phyloP scores from a whole-genome alignment of 2,888 invertebrate species.

The Patella pellucida region DNA sequence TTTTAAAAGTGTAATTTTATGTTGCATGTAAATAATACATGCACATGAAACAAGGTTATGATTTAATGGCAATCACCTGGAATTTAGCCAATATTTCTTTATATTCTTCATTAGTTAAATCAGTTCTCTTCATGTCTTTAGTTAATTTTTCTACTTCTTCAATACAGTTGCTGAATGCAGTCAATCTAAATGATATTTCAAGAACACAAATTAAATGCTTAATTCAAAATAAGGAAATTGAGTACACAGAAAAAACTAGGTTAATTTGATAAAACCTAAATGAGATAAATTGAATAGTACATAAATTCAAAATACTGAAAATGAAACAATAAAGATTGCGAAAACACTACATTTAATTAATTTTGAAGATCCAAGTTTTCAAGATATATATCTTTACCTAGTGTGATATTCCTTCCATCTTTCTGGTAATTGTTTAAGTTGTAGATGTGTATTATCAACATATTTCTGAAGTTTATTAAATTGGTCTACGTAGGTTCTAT shows the following conservation, averaged over 20 bases:
- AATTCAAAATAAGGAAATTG: no score
- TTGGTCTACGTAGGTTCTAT: slow-evolving; percentile 80
- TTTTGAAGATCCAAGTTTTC: not conserved
- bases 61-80: slow-evolving; percentile 59
- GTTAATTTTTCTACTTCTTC: slow-evolving; percentile 87
- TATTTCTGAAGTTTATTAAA: slow-evolving; percentile 82
- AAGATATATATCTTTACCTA: slow-evolving; percentile 72
- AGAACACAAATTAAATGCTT: no score
- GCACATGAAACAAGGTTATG: no score
- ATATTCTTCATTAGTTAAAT: slow-evolving; percentile 89
- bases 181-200: slow-evolving; percentile 73
- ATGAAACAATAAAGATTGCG: not conserved
- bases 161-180: slow-evolving; percentile 91
- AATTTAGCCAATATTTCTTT: slow-evolving; percentile 90
- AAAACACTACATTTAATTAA: not conserved
- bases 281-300: not conserved
- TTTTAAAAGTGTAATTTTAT: no score
- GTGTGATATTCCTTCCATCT: slow-evolving; percentile 90
- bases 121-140: slow-evolving; percentile 86
- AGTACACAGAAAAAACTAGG: no score
- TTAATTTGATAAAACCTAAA: no score
- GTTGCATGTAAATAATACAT: no score
- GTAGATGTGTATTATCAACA: slow-evolving; percentile 81
- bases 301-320: not conserved
- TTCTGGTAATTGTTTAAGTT: slow-evolving; percentile 87